Conservation (phyloP, 2,113 vertebrate species). For the Neolamprologus hecqui region DNA sequence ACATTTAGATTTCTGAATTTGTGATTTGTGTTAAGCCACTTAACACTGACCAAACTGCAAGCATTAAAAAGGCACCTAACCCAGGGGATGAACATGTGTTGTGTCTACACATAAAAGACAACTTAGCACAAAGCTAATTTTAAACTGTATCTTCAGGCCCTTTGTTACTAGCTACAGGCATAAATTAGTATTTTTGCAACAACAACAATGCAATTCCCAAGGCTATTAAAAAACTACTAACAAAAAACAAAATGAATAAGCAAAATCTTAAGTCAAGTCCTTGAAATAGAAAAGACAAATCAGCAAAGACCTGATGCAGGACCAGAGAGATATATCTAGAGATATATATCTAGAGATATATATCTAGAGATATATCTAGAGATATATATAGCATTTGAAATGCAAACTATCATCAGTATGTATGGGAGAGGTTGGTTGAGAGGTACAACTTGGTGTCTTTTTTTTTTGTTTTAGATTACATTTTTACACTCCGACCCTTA, state of each 20-base stretch:
- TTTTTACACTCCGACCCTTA: background rate
- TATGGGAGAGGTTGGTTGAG: background rate
- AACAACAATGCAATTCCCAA: background rate
- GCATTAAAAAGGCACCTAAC: background rate
- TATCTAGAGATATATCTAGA: no score
- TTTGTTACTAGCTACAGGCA: background rate
- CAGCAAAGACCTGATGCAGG: background rate
- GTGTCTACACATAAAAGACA: background rate
- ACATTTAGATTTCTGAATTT: background rate
- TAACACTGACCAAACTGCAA: background rate
- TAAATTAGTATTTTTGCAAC: background rate
- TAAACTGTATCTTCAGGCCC: background rate
- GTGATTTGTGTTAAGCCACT: background rate
- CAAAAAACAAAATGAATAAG: background rate
- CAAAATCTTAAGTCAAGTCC: background rate
- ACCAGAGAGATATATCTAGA: background rate
- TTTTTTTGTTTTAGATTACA: background rate
- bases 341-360: background rate
- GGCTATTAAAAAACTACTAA: background rate
- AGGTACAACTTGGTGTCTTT: background rate
- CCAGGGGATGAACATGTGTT: background rate
- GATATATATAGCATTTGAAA: background rate
- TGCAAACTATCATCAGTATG: background rate
- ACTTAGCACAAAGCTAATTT: background rate
- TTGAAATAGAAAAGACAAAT: background rate